Evolutionary conservation across 2,888 invertebrate species (phyloP), one percentile per base, ranked within the genome.

Genomic region (Calameuta filiformis): DNA sequence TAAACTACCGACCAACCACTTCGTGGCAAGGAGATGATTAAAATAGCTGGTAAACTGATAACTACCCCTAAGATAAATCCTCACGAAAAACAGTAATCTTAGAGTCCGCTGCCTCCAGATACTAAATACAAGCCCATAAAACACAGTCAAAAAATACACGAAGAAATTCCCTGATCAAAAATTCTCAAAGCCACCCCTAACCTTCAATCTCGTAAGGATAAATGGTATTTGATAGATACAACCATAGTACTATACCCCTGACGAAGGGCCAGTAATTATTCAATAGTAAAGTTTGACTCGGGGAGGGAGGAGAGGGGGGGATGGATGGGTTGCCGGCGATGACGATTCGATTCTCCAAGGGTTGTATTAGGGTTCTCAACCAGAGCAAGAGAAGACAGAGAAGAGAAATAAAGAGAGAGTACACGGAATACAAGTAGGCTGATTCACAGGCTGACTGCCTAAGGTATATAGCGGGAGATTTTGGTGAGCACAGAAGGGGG

Each of bases 191-290:
- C 23, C 6, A 56, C 40, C 40, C 23, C 40, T 56, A 56, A 23
- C 23, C 40, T 1, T 23, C 23, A 56, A 56, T 56, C 40, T 23
- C 6, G 23, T 23, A 56, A 23, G 23, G 40, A 56, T 23, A 56
- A 56, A 56, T 56, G 23, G 6, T 56, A 23, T 56, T 56, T 56
- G 23, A 23, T 56, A 69, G 68, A 75, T 77, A 79, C 75, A 77
- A 56, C 23, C 9, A 9, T 23, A 56, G 78, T 79, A 76, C 79
- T 81, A 82, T 84, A 84, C 82, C 79, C 80, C 84, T 86, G 86
- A 84, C 84, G 85, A 85, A 83, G 83, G 83, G 82, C 80, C 82
- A 85, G 84, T 84, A 85, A 86, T 86, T 85, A 86, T 85, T 85
- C 84, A 82, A 82, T 78, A 82, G 85, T 83, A 84, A 84, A 84